Evolutionary conservation across 30 jellyfish, hydroid and myxozoan species (phyloP).

Genomic region (Haliclystus octoradiatus): DNA sequence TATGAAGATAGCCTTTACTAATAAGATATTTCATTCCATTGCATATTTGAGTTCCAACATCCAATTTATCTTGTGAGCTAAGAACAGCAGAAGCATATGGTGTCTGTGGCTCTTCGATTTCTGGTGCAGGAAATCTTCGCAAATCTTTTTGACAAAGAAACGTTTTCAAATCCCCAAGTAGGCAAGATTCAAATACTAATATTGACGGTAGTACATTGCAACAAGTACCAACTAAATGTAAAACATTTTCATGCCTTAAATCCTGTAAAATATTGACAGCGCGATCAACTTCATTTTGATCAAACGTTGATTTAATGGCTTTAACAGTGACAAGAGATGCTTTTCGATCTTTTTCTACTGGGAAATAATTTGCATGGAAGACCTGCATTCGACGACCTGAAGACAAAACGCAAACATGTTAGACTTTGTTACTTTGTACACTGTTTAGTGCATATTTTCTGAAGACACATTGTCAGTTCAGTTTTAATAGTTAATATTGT

Average conservation of each 20-base stretch:
- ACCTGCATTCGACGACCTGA: conserved; percentile 1
- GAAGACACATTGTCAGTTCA: no score
- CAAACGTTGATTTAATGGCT: not conserved
- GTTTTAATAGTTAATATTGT: no score
- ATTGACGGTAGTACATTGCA: not conserved
- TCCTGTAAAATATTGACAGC: not conserved
- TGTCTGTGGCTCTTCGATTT: not conserved
- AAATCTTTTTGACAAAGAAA: not conserved
- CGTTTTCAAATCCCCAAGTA: not conserved
- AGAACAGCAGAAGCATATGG: not conserved
- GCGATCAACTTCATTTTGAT: not conserved
- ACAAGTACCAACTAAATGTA: not conserved
- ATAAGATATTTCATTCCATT: not conserved
- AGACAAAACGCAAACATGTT: not conserved
- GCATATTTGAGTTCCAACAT: not conserved
- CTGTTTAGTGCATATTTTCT: no score
- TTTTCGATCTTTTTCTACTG: not conserved
- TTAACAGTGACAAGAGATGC: not conserved
- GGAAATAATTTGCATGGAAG: not conserved
- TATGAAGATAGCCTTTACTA: not conserved
- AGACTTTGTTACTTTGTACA: not conserved
- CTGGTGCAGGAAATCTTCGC: not conserved
- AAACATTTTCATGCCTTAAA: not conserved
- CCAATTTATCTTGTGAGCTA: not conserved
- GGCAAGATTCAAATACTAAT: not conserved